Conservation (phyloP, 2,888 invertebrate species). For the Cryptus viduatorius region DNA sequence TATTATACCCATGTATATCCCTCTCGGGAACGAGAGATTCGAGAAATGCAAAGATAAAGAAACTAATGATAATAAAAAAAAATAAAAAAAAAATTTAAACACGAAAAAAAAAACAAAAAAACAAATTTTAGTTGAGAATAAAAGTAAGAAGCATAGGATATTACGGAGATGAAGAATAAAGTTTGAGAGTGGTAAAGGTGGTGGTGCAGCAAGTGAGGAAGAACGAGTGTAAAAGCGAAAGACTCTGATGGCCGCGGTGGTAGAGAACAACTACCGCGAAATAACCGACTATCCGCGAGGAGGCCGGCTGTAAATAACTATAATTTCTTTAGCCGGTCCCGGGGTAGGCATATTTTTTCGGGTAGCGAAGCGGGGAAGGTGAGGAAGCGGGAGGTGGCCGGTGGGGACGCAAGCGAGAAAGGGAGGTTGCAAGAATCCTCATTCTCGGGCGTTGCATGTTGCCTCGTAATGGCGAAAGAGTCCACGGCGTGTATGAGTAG, state of each 20-base stretch:
- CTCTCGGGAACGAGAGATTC: conserved; percentile 8
- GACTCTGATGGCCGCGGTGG: conserved; percentile 47
- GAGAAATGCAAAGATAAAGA: conserved; percentile 35
- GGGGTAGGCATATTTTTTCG: conserved; percentile 69
- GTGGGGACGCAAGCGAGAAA: conserved; percentile 40
- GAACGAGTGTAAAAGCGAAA: conserved; percentile 37
- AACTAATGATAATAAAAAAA: conserved; percentile 14
- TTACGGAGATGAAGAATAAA: conserved; percentile 29
- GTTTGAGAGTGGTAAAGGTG: neutral
- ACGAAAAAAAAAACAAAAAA: neutral
- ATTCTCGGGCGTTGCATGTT: conserved; percentile 36
- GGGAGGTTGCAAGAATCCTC: conserved; percentile 22
- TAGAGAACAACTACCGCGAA: conserved; percentile 81
- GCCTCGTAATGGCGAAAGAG: conserved; percentile 60
- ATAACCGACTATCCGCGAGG: conserved; percentile 81
- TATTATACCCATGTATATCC: neutral
- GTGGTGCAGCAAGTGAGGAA: neutral
- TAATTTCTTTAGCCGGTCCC: conserved; percentile 81
- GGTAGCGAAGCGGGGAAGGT: conserved; percentile 69
- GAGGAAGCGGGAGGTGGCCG: conserved; percentile 1
- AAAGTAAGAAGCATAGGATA: conserved; percentile 29
- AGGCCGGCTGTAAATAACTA: conserved; percentile 83
- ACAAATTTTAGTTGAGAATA: conserved; percentile 7
- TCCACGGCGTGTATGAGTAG: conserved; percentile 34
- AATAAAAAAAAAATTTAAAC: conserved; percentile 7